Conservation (phyloP, 1,140 invertebrate species). For the Drosophila sechellia region DNA sequence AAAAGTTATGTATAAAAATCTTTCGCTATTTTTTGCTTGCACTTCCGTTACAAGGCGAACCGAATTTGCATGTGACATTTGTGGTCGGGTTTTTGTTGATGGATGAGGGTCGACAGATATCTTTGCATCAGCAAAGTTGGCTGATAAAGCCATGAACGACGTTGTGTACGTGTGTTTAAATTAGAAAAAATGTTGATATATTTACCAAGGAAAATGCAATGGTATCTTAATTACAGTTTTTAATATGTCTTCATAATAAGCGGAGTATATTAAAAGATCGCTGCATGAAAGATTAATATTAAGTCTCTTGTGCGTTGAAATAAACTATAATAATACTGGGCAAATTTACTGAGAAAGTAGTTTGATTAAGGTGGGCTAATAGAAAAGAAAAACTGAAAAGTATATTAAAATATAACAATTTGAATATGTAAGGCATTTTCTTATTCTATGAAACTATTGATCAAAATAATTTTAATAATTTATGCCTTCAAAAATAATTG, state of each 20-base stretch:
- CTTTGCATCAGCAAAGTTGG: slow-evolving; percentile 7
- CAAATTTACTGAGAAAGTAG: too few relatives aligned
- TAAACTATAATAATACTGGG: too few relatives aligned
- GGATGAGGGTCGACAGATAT: slow-evolving; percentile 24
- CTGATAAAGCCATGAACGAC: slow-evolving; percentile 21
- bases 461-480: too few relatives aligned
- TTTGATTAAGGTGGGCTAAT: too few relatives aligned
- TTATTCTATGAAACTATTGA: not conserved
- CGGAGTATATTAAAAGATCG: too few relatives aligned
- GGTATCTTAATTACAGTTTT: not conserved
- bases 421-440: too few relatives aligned
- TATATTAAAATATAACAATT: too few relatives aligned
- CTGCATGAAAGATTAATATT: too few relatives aligned
- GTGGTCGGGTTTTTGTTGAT: slow-evolving; percentile 34
- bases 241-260: not conserved
- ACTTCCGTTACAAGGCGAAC: slow-evolving; percentile 70
- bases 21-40: slow-evolving; percentile 69
- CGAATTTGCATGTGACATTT: slow-evolving; percentile 71
- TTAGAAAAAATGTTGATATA: not conserved
- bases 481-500: not conserved
- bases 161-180: slow-evolving; percentile 1
- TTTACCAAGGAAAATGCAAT: too few relatives aligned
- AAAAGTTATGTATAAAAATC: slow-evolving; percentile 70
- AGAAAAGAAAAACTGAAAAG: too few relatives aligned
- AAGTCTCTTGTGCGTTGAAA: too few relatives aligned